phyloP scores from a whole-genome alignment of 2,113 vertebrate species.

The Lota lota region DNA sequence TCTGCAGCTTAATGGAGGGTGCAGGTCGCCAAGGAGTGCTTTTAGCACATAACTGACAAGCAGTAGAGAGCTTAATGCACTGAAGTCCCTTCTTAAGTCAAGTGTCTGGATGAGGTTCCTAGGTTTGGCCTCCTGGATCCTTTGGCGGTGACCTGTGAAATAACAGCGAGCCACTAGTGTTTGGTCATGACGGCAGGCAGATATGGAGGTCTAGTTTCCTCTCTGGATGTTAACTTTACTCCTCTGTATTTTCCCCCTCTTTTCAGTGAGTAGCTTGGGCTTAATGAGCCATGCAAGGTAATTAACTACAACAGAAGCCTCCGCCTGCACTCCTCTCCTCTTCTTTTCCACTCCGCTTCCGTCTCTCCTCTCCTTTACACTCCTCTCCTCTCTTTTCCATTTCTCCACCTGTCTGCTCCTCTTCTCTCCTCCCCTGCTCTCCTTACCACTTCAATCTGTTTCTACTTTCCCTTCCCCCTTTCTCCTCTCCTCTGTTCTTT shows the following conservation, averaged over 20 bases:
- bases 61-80: conserved; percentile 48
- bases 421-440: conserved; percentile 10
- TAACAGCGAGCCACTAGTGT: conserved; percentile 23
- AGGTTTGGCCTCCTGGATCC: conserved; percentile 13
- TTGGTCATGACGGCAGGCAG: conserved; percentile 30
- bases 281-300: conserved; percentile 57
- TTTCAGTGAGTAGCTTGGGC: conserved; percentile 19
- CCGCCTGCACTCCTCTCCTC: conserved; percentile 17
- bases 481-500: conserved; percentile 16
- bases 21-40: conserved; percentile 51
- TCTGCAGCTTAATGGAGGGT: conserved; percentile 44
- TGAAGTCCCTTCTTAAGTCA: conserved; percentile 45
- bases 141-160: conserved; percentile 41
- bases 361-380: background rate
- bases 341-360: background rate
- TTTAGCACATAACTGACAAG: conserved; percentile 47
- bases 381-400: background rate
- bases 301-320: conserved; percentile 55
- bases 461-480: conserved; percentile 6
- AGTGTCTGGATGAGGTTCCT: conserved; percentile 19
- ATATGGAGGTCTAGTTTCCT: conserved; percentile 16
- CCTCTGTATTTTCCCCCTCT: background rate
- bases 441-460: conserved; percentile 13
- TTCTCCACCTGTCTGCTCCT: conserved; percentile 10
- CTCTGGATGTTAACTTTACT: conserved; percentile 16